Base-by-base conservation (phyloP, 2,113 vertebrate species). In the Dolichallabes microphthalmus region DNA sequence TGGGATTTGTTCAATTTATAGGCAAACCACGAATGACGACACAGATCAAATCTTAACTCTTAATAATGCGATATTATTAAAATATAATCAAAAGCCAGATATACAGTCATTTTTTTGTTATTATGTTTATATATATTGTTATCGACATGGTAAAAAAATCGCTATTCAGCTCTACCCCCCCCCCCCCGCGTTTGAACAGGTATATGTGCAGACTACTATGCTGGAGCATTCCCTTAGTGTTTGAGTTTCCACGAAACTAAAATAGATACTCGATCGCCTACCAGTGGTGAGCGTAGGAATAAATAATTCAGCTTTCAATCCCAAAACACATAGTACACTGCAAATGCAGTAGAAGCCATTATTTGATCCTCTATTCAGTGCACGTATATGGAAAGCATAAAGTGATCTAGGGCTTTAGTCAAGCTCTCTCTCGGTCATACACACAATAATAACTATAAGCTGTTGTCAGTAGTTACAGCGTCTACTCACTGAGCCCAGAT, bases 221-320 rank as follows among this genome's bases (percentile, higher is more conserved):
- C 30, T 69, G 35, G 35, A 35, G 66, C 17, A 69, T 10, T 30
- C 71, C 35, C 19, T 19, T 20, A 58, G 27, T 78, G 30, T 32
- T 22, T 20, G 27, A 78, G 76, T 39, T 71, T 71, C 68, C 1
- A 39, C 35, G 35, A 71, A 71, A 71, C 32, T 11, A 71, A 45
- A 45, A 71, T 45, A 91, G 82, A 90, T 90, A 85, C 91, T 91
- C 79, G 68, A 75, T 89, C 92, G 92, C 94, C 94, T 64, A 87
- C 93, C 39, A 90, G 91, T 87, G 94, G 92, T 10, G 27, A 68
- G 17, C 0, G 0, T 27, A 27, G 15, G 53, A 66, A 86, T 53
- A 64, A 2, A 45, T 32, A 58, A 69, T 55, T 45, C 45, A 19
- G 2, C 32, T 2, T 22, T 35, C 7, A 60, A 57, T 30, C 66